A percentile compares a stretch with the other conserved stretches of the same genome.
Evolutionary conservation across 2,797 vertebrate species (phyloP).

Genomic region (Margarornis squamiger): DNA sequence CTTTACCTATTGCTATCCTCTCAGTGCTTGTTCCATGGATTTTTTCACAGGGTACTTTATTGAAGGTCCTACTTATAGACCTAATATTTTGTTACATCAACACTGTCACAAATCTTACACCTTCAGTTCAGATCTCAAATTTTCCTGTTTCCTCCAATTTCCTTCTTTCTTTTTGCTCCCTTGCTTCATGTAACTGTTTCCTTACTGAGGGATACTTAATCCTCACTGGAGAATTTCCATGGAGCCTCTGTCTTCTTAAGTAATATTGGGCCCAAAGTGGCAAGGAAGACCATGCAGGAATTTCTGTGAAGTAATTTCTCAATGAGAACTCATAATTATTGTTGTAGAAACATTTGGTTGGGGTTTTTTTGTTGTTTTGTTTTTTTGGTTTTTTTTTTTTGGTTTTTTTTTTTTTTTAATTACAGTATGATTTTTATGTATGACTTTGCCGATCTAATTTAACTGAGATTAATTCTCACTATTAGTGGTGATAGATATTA

Average conservation of each 20-base stretch:
- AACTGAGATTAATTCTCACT: background rate
- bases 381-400: fast-evolving
- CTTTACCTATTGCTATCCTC: background rate
- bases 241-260: background rate
- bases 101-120: background rate
- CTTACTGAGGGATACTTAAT: background rate
- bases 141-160: background rate
- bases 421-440: background rate
- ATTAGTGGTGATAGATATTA: background rate
- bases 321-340: background rate
- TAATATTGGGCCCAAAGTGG: background rate
- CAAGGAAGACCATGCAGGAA: background rate
- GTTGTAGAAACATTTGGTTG: background rate
- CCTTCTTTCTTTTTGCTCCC: background rate
- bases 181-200: background rate
- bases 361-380: fast-evolving
- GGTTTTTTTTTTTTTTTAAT: background rate
- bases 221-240: background rate
- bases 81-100: background rate
- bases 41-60: background rate
- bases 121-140: background rate
- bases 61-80: background rate
- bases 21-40: background rate
- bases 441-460: background rate
- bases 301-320: background rate